These are phyloP conservation scores for Oxytorus armatus DNA, from an alignment of 2,888 invertebrate genomes.

Conservation along the genomic window DNA sequence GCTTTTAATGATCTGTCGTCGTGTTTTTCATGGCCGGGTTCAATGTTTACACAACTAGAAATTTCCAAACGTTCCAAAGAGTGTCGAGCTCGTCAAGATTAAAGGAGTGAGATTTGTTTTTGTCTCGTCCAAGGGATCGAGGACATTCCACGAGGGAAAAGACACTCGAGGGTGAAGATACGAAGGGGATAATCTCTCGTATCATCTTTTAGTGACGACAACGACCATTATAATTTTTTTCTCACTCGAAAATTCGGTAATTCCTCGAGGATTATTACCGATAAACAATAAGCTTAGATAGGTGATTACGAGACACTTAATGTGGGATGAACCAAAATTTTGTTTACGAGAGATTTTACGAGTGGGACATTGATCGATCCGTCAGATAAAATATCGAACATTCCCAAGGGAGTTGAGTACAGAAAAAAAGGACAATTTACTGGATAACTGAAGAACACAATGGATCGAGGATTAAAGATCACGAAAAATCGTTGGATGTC, in stretches of 20 bases:
- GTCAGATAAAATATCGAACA: neutral
- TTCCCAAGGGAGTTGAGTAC: neutral
- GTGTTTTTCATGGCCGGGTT: conserved; percentile 5
- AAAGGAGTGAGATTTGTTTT: neutral
- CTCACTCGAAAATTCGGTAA: conserved; percentile 62
- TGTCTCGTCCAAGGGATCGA: conserved; percentile 17
- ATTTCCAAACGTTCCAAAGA: conserved; percentile 7
- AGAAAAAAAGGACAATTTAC: neutral
- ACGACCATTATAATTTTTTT: neutral
- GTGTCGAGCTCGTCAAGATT: neutral
- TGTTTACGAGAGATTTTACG: neutral
- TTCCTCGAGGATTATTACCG: conserved; percentile 75
- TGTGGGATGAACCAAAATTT: conserved; percentile 7
- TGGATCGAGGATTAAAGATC: neutral
- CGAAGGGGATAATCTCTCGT: conserved; percentile 39
- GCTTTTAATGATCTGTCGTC: neutral
- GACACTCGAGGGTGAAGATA: neutral
- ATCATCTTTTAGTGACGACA: neutral
- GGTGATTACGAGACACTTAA: conserved; percentile 40
- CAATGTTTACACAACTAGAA: conserved; percentile 17
- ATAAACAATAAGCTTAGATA: conserved; percentile 74
- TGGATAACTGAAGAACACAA: no score
- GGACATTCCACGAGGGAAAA: conserved; percentile 27
- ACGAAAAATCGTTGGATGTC: neutral
- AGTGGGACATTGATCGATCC: neutral